Percentiles rank a stretch among this genome's conserved stretches.
Conservation (phyloP, 2,888 invertebrate genomes). For the Rhingia rostrata region DNA sequence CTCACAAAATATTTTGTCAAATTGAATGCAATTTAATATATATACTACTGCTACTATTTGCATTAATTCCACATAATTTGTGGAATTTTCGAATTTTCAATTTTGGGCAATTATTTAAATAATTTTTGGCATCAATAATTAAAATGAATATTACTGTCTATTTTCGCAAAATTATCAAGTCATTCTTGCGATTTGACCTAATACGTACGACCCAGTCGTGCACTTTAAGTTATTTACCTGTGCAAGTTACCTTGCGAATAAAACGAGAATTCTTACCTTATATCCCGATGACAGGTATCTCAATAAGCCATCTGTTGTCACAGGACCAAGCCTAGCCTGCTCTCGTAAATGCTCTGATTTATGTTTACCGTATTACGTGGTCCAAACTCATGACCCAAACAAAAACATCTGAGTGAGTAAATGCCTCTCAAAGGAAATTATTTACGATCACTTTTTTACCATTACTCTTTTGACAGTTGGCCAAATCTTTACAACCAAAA, state of each 20-base stretch:
- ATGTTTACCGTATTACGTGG: constrained; percentile 18
- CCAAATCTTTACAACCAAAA: constrained; percentile 42
- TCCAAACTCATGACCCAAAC: not conserved
- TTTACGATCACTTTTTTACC: constrained; percentile 39
- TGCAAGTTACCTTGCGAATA: not conserved
- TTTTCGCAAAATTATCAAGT: no score
- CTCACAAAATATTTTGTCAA: no score
- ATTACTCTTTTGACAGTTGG: constrained; percentile 44
- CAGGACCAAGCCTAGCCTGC: constrained; percentile 17
- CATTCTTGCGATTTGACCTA: no score
- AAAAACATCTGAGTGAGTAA: constrained; percentile 23
- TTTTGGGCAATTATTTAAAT: no score
- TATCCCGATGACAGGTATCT: constrained; percentile 39
- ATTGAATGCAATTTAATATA: no score
- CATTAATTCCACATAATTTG: no score
- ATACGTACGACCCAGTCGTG: no score
- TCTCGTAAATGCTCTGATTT: not conserved
- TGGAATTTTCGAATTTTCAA: no score
- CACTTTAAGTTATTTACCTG: constrained; percentile 16
- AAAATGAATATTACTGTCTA: no score
- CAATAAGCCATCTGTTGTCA: constrained; percentile 67
- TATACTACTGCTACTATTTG: no score
- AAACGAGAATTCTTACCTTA: constrained; percentile 18
- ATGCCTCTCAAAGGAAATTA: constrained; percentile 4
- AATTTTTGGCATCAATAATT: no score